Evolutionary conservation across 2,797 vertebrate species (phyloP).

Genomic region (Hemitrygon akajei): DNA sequence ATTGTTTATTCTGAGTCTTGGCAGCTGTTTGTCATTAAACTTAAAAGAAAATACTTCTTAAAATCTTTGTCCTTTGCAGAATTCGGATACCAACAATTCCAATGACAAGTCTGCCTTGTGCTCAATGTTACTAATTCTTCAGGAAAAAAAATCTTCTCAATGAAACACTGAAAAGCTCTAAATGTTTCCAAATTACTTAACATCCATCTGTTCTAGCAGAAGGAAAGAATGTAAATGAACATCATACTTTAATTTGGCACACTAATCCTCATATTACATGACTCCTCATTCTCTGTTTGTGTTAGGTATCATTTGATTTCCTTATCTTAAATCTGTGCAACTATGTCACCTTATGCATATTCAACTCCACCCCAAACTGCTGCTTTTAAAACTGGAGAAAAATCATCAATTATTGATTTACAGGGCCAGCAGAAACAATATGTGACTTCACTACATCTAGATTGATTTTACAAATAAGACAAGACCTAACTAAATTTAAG

Average conservation of each 20-base stretch:
- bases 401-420: neutral
- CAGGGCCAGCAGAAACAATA: neutral
- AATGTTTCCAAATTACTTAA: neutral
- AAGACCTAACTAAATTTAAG: neutral
- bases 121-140: neutral
- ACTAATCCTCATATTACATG: too few relatives aligned
- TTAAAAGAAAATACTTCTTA: neutral
- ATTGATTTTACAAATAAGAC: neutral
- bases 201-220: neutral
- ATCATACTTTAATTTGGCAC: neutral
- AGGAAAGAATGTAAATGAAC: slow-evolving; percentile 1
- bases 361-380: neutral
- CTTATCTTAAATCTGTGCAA: neutral
- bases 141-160: neutral
- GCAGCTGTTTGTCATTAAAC: slow-evolving; percentile 1
- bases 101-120: neutral
- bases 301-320: neutral
- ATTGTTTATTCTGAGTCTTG: neutral
- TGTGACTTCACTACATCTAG: neutral
- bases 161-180: neutral
- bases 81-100: neutral
- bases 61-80: neutral
- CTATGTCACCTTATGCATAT: neutral
- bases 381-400: neutral
- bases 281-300: neutral